These are phyloP conservation scores for Oophaga pumilio DNA, from an alignment of 2,113 vertebrate species.

Conservation along the genomic window DNA sequence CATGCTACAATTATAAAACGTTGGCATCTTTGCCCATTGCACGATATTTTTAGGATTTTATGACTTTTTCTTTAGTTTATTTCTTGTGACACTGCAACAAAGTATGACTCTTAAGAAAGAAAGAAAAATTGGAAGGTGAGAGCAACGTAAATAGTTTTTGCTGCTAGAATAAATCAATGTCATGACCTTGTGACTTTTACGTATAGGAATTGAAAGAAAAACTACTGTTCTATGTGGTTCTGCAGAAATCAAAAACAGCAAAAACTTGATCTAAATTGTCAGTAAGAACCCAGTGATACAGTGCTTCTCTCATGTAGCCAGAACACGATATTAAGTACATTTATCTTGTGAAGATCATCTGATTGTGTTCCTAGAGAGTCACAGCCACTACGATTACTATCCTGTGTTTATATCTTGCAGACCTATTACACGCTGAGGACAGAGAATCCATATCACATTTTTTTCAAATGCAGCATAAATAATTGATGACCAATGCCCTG, in stretches of 20 bases:
- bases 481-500: neutral
- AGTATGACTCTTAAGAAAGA: neutral
- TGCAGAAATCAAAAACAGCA: neutral
- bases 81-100: constrained; percentile 2
- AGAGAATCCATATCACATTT: neutral
- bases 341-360: constrained; percentile 23
- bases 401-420: neutral
- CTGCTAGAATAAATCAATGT: constrained; percentile 22
- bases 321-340: constrained; percentile 1
- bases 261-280: neutral
- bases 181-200: constrained; percentile 21
- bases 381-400: neutral
- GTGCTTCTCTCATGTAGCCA: neutral
- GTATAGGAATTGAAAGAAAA: constrained; percentile 1
- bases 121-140: constrained; percentile 4
- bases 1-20: neutral
- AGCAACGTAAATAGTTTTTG: constrained; percentile 8
- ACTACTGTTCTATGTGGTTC: neutral
- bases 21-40: neutral
- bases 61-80: neutral
- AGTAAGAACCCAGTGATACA: neutral
- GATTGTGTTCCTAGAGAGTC: constrained; percentile 76
- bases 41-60: neutral
- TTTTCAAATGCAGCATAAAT: neutral
- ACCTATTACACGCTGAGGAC: neutral